Base-by-base conservation (phyloP, 1,140 invertebrate species). In the Tribolium madens region DNA sequence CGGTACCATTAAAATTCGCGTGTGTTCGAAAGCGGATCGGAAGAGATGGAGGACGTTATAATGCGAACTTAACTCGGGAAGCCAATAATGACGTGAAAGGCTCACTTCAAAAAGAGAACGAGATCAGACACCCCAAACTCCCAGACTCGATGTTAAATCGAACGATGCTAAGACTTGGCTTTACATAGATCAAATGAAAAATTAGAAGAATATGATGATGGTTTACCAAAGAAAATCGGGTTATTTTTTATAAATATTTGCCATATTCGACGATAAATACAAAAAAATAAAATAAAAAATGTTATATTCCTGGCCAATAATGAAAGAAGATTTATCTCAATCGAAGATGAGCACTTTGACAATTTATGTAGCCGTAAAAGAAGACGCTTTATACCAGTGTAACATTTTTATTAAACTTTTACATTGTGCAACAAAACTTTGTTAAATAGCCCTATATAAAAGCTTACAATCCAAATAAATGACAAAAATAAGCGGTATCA, bases 21-120 rank as follows among this genome's bases (percentile, higher is more conserved):
- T 18, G 53, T 75, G 53, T 47, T 9, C 57, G 60, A 47, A 75
- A 48, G 60, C 17, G 15, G 17, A 64, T 64, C 52, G 53, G 21
- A 60, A 75, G 31, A 75, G 31, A 60, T 21, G 36, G 60, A 64
- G 60, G 10, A 33, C 15, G 13, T 73, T 46, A 36, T 57, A 73
- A 73, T 73, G 48, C 72, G 72, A 75, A 75, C 31, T 69, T 26
- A 75, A 75, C 53, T 68, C 46, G 36, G 60, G 69, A 75, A 68
- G 60, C 47, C 60, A 75, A 75, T 75, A 75, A 48, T 21, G 53
- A 57, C 72, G 52, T 42, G 60, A 53, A 47, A 53, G 48, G 53
- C 33, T 50, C 72, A 73, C 72, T 73, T 36, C 53, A 57, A 36
- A 73, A 73, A 73, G 53, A 50, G 48, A 73, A 57, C 53, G 72